Evolutionary conservation across 2,113 vertebrate species (phyloP).

Genomic region (Danionella cerebrum): DNA sequence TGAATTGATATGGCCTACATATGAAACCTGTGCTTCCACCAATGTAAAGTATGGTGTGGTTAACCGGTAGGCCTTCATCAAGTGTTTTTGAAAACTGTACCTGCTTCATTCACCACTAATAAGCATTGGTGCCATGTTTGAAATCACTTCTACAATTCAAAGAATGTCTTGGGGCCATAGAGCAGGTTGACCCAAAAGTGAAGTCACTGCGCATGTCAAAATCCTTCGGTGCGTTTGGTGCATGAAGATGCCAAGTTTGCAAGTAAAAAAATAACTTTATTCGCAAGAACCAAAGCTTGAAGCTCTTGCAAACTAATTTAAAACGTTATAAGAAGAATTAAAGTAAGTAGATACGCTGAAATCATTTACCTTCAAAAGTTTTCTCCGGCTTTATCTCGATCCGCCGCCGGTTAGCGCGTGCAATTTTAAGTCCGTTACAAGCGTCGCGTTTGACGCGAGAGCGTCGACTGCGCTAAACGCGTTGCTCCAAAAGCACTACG

Average conservation of each 20-base stretch:
- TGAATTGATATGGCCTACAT: too few species aligned
- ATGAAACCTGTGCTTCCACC: too few species aligned
- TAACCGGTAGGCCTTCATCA: too few species aligned
- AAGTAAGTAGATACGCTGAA: neutral
- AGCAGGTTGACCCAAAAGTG: neutral
- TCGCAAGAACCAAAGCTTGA: too few species aligned
- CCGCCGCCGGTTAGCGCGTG: constrained; percentile 16
- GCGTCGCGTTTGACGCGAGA: neutral
- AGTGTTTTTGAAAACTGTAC: too few species aligned
- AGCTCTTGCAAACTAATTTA: too few species aligned
- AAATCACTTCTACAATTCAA: too few species aligned
- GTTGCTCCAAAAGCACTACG: neutral
- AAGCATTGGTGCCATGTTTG: too few species aligned
- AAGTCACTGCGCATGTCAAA: neutral
- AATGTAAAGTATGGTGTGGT: too few species aligned
- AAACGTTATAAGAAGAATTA: neutral
- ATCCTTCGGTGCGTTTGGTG: neutral
- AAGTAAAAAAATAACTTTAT: neutral
- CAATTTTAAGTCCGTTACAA: constrained; percentile 18
- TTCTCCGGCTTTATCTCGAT: neutral
- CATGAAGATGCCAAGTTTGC: neutral
- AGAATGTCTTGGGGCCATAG: neutral
- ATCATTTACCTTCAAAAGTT: constrained; percentile 25
- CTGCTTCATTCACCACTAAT: too few species aligned
- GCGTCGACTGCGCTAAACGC: neutral